These are phyloP conservation scores for Doryteuthis pealeii DNA, from an alignment of 1,140 invertebrate species.

Conservation along the genomic window DNA sequence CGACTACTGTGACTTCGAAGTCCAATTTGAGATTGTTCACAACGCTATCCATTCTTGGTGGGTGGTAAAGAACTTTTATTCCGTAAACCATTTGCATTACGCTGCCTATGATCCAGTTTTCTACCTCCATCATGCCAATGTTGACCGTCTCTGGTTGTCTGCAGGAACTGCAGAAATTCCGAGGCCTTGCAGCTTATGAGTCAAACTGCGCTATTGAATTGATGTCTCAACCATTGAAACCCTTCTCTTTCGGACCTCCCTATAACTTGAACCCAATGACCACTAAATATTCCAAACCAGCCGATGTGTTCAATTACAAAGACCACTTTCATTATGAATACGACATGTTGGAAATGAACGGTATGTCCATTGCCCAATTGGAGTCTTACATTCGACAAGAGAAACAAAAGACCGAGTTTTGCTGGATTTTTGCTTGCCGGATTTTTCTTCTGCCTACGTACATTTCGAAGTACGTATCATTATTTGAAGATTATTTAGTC, in stretches of 20 bases:
- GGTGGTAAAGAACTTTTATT: conserved; percentile 22
- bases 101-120: conserved; percentile 35
- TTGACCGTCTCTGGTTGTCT: conserved; percentile 33
- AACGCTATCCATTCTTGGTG: conserved; percentile 30
- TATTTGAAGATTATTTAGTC: too few species aligned
- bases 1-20: conserved; percentile 31
- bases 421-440: conserved; percentile 32
- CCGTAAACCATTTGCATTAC: conserved; percentile 33
- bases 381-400: conserved; percentile 19
- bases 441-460: conserved; percentile 23
- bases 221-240: conserved; percentile 22
- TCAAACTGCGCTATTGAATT: conserved; percentile 20
- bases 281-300: conserved; percentile 19
- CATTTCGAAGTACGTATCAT: conserved; percentile 14
- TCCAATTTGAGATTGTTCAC: conserved; percentile 35
- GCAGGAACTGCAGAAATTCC: conserved; percentile 26
- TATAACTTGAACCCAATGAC: conserved; percentile 26
- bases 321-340: conserved; percentile 28
- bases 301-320: conserved; percentile 22
- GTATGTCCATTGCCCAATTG: conserved; percentile 14
- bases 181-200: conserved; percentile 23
- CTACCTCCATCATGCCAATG: conserved; percentile 30
- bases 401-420: conserved; percentile 18
- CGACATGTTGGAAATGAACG: conserved; percentile 26
- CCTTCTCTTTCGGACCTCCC: conserved; percentile 23